phyloP scores from a whole-genome alignment of 2,113 vertebrate genomes.

The Empidonax traillii region DNA sequence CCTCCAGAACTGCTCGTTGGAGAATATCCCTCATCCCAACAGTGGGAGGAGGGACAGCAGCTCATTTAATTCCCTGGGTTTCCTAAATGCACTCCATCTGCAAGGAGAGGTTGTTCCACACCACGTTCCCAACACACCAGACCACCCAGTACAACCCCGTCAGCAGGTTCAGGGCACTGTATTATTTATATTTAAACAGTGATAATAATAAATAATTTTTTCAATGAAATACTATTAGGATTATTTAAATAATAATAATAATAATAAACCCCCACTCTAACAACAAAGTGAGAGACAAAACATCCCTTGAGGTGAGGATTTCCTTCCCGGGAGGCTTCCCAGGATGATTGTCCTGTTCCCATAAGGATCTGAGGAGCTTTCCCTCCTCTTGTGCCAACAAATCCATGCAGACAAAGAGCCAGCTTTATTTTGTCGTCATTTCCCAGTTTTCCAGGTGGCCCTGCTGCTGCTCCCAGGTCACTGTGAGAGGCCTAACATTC shows the following conservation, averaged over 20 bases:
- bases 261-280: background rate
- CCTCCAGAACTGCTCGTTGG: background rate
- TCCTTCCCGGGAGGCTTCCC: background rate
- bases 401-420: background rate
- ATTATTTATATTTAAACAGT: background rate
- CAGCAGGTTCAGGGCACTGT: background rate
- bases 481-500: background rate
- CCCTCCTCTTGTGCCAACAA: background rate
- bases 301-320: background rate
- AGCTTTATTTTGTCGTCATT: background rate
- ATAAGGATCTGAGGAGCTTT: background rate
- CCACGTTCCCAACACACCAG: accelerated
- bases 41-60: background rate
- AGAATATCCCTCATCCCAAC: background rate
- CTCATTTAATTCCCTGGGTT: background rate
- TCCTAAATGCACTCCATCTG: background rate
- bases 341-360: background rate
- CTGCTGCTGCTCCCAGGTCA: background rate
- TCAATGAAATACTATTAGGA: background rate
- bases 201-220: background rate
- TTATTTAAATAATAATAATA: background rate
- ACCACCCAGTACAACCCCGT: background rate
- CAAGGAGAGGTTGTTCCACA: background rate
- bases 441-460: background rate
- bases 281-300: background rate